Percentiles rank a stretch among this genome's conserved stretches.
Evolutionary conservation across 2,113 vertebrate species (phyloP).

Genomic region (Hypanus sabinus): DNA sequence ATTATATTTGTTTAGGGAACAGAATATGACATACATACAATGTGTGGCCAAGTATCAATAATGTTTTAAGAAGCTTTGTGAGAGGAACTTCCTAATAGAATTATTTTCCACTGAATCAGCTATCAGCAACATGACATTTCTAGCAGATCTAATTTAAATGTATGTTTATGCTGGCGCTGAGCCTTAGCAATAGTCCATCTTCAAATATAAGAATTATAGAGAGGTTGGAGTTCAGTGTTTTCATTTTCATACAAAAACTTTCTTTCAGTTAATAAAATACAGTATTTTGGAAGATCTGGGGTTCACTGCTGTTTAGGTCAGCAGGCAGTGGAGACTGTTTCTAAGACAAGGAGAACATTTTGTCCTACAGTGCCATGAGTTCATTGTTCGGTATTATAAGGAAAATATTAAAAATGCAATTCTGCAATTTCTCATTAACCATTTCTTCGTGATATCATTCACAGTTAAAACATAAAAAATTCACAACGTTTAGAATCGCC

Average conservation of each 20-base stretch:
- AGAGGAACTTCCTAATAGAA: constrained; percentile 32
- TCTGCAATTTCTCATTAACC: not conserved
- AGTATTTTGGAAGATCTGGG: not conserved
- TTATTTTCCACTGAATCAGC: constrained; percentile 26
- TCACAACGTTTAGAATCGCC: not conserved
- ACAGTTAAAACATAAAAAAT: not conserved
- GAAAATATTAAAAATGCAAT: constrained; percentile 8
- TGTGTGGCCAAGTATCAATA: constrained; percentile 34
- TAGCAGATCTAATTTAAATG: constrained; percentile 21
- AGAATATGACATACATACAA: not conserved
- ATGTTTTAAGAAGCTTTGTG: constrained; percentile 26
- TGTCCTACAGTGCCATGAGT: constrained; percentile 7
- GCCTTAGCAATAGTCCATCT: constrained; percentile 13
- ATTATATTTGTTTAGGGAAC: constrained; percentile 19
- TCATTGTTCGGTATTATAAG: constrained; percentile 1
- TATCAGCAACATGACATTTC: not conserved
- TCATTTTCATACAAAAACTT: not conserved
- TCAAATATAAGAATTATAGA: not conserved
- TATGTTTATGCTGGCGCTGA: constrained; percentile 17
- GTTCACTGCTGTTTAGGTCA: constrained; percentile 7
- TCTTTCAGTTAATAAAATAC: not conserved
- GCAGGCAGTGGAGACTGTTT: not conserved
- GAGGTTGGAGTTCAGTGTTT: constrained; percentile 3
- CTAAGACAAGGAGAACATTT: constrained; percentile 28
- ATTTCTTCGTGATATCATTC: not conserved